Base-by-base conservation (phyloP, 2,797 vertebrate species). In the Australoheros facetus region DNA sequence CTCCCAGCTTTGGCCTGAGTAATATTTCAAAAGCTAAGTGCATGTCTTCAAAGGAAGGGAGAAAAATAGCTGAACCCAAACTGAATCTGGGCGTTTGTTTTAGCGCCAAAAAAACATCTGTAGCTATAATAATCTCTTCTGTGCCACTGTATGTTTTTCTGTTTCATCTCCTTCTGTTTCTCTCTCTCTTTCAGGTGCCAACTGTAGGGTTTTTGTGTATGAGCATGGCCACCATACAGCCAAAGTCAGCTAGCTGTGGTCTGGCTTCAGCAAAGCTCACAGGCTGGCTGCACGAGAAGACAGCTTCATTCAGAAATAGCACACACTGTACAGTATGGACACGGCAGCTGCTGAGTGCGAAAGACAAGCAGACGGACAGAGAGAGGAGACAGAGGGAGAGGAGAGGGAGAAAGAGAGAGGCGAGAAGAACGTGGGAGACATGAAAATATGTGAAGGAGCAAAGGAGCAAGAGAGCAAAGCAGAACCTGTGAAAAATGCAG, bases 281-380 rank as follows among this genome's bases (percentile, higher is more conserved):
- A 73, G 89, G 89, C 88, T 86, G 91, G 86, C 91, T 89, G 89
- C 84, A 92, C 77, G 82, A 90, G 89, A 91, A 92, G 89, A 93
- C 92, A 86, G 90, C 94, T 94, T 92, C 93, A 93, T 95, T 95
- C 93, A 95, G 91, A 94, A 93, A 92, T 93, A 94, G 94, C 93
- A 93, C 93, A 93, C 88, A 92, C 89, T 92, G 93, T 93, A 94
- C 94, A 95, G 92, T 94, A 94, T 94, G 93, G 91, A 93, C 91
- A 92, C 86, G 88, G 89, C 93, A 94, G 94, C 93, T 95, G 94
- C 92, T 93, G 88, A 92, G 93, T 93, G 93, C 84, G 90, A 94
- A 94, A 93, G 93, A 95, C 93, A 93, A 94, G 92, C 93, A 94
- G 93, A 94, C 93, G 91, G 92, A 91, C 85, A 87, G 88, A 92